Evolutionary conservation across 2,888 invertebrate species (phyloP).

Genomic region (Morpho achilles): DNA sequence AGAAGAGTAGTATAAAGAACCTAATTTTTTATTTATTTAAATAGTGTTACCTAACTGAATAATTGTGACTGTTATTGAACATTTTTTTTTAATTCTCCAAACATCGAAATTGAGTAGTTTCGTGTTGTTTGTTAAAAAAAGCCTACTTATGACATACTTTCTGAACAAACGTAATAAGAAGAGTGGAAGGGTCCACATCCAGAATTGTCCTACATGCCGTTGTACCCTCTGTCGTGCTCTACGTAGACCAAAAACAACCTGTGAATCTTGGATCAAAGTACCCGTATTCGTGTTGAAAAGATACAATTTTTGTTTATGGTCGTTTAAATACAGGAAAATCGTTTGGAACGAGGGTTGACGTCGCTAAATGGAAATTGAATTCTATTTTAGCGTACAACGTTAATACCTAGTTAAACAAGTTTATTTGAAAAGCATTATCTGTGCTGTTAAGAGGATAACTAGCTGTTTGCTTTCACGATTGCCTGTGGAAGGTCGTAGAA

Average conservation of each 20-base stretch:
- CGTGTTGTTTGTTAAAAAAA: slow-evolving; percentile 39
- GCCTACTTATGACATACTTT: slow-evolving; percentile 73
- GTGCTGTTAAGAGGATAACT: slow-evolving; percentile 8
- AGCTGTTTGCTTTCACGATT: slow-evolving; percentile 4
- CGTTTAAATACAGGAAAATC: slow-evolving; percentile 52
- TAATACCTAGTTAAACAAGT: slow-evolving; percentile 37
- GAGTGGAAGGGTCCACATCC: slow-evolving; percentile 62
- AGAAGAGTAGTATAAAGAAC: slow-evolving; percentile 13
- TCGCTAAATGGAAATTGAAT: slow-evolving; percentile 12
- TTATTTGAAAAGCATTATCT: slow-evolving; percentile 41
- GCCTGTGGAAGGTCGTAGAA: slow-evolving; percentile 38
- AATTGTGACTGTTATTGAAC: not conserved
- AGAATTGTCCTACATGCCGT: slow-evolving; percentile 54
- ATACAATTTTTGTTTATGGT: slow-evolving; percentile 69
- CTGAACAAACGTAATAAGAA: slow-evolving; percentile 45
- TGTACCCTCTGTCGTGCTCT: slow-evolving; percentile 62
- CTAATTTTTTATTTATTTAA: slow-evolving; percentile 3
- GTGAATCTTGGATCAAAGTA: slow-evolving; percentile 63
- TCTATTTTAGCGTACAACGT: slow-evolving; percentile 29
- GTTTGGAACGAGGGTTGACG: slow-evolving; percentile 13
- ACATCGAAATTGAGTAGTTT: slow-evolving; percentile 5
- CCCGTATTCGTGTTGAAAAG: slow-evolving; percentile 60
- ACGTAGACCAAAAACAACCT: slow-evolving; percentile 52
- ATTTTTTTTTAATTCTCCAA: slow-evolving; percentile 1
- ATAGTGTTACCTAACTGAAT: too few relatives aligned